Conservation (phyloP, 2,797 vertebrate species). For the Chromobotia macracanthus region DNA sequence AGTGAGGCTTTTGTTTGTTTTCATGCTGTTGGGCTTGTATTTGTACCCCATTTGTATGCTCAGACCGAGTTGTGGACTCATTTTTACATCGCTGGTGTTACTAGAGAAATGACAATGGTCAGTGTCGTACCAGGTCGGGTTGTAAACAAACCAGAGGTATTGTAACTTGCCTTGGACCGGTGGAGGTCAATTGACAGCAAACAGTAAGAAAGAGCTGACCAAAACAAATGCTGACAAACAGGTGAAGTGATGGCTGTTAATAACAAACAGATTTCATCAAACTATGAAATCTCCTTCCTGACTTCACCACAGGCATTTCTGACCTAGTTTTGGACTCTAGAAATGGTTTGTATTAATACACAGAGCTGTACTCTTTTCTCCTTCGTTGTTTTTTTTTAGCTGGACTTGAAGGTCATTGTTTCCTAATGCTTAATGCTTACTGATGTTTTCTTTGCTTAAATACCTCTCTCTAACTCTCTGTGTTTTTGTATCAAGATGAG, state of each 20-base stretch:
- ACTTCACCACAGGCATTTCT: slow-evolving; percentile 15
- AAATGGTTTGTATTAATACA: not conserved
- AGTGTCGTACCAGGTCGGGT: not conserved
- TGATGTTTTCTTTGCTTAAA: too few relatives aligned
- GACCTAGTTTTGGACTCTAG: slow-evolving; percentile 17
- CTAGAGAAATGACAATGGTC: not conserved
- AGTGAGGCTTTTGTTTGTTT: slow-evolving; percentile 16
- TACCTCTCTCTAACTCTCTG: not conserved
- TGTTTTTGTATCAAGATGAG: not conserved
- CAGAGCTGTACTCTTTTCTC: not conserved
- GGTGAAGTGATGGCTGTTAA: too few relatives aligned
- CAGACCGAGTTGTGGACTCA: not conserved
- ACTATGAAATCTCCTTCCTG: slow-evolving; percentile 25
- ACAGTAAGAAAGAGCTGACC: too few relatives aligned
- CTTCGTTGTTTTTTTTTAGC: not conserved
- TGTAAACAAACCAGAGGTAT: slow-evolving; percentile 14
- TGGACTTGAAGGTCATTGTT: slow-evolving; percentile 3
- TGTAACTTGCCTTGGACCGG: not conserved
- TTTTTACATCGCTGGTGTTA: not conserved
- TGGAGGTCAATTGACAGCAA: not conserved
- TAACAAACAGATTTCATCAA: too few relatives aligned
- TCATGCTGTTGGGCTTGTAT: not conserved
- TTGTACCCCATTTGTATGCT: not conserved
- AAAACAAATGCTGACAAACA: not conserved
- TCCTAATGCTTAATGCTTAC: not conserved